Evolutionary conservation across 2,888 invertebrate species (phyloP).

Genomic region (Eupsilia transversa): DNA sequence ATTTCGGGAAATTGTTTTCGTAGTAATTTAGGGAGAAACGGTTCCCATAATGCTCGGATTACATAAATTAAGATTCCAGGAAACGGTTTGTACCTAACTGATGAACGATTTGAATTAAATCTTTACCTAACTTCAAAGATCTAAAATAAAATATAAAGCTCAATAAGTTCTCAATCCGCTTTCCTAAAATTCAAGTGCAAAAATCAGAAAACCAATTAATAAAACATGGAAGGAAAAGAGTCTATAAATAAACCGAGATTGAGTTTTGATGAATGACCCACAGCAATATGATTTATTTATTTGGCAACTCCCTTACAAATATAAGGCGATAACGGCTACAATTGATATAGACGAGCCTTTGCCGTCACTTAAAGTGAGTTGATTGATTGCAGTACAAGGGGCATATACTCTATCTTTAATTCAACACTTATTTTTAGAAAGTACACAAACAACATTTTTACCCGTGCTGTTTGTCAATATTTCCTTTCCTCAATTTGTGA

Average conservation of each 20-base stretch:
- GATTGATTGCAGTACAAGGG: constrained; percentile 77
- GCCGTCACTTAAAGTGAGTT: constrained; percentile 79
- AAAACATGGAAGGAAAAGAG: constrained; percentile 32
- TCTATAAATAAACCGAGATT: constrained; percentile 69
- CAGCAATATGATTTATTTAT: constrained; percentile 79
- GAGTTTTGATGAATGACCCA: constrained; percentile 78
- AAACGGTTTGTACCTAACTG: background rate
- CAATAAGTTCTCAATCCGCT: background rate
- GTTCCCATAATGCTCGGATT: constrained; percentile 19
- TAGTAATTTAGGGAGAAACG: constrained; percentile 25
- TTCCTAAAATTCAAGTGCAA: background rate
- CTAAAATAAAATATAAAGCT: background rate
- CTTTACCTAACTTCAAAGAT: background rate
- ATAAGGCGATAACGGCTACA: constrained; percentile 74
- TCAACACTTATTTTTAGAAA: constrained; percentile 30
- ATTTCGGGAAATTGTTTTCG: constrained; percentile 45
- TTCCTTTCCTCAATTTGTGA: background rate
- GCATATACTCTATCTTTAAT: constrained; percentile 62
- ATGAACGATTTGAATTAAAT: background rate
- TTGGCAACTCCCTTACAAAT: constrained; percentile 75
- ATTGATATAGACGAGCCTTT: constrained; percentile 82
- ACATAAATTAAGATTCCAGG: constrained; percentile 19
- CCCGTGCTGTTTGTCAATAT: background rate
- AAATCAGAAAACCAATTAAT: constrained; percentile 45
- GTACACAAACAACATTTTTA: background rate